These are phyloP conservation scores for Pocillopora verrucosa DNA, from an alignment of 64 coral and sea anemone species.

Conservation along the genomic window DNA sequence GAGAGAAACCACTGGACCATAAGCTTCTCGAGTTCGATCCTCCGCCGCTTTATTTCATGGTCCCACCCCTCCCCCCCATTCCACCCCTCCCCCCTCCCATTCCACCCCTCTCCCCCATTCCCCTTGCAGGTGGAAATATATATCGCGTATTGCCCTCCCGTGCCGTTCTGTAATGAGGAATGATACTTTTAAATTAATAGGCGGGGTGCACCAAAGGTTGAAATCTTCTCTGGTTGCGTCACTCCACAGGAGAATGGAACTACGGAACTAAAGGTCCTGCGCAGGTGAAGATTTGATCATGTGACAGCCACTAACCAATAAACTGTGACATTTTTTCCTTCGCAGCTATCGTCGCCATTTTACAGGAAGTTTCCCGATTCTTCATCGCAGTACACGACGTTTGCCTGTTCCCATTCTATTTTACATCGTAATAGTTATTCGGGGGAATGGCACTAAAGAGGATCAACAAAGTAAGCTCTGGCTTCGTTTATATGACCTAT, in stretches of 20 bases:
- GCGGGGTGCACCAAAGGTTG: too few species aligned
- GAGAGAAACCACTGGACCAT: too few species aligned
- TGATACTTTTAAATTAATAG: too few species aligned
- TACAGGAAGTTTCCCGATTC: constrained; percentile 90
- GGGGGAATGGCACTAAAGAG: constrained; percentile 95
- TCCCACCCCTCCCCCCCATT: too few species aligned
- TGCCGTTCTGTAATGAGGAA: too few species aligned
- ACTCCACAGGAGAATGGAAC: not conserved
- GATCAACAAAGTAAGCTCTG: constrained; percentile 96
- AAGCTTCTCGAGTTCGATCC: too few species aligned
- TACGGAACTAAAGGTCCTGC: not conserved
- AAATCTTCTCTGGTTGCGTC: not conserved
- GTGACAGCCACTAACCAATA: constrained; percentile 1
- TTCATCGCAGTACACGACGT: constrained; percentile 17
- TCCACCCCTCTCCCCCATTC: too few species aligned
- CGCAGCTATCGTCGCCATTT: not conserved
- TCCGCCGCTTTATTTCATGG: too few species aligned
- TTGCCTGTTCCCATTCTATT: constrained; percentile 52
- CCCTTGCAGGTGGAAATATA: too few species aligned
- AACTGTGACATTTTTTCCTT: not conserved
- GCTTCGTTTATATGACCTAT: not conserved
- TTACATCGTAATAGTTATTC: constrained; percentile 43
- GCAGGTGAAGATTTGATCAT: not conserved
- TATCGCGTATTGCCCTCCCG: too few species aligned
- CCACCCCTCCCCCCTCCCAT: too few species aligned